Conservation (phyloP, 2,797 vertebrate genomes). For the Diglossa cyanea region DNA sequence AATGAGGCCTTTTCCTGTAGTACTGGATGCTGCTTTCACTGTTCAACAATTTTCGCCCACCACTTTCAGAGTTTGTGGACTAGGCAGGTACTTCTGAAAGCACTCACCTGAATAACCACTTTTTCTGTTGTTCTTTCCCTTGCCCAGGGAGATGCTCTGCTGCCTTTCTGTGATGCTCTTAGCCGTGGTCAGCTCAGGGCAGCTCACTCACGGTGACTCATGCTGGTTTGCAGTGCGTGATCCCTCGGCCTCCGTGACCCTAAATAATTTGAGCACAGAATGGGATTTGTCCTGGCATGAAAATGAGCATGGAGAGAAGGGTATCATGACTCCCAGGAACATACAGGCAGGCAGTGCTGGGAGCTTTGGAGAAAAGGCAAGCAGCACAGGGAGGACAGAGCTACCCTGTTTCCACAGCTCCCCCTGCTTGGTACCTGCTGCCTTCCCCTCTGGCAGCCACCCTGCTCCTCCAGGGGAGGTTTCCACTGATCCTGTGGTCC, state of each 20-base stretch:
- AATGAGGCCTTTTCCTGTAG: background rate
- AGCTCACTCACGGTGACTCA: background rate
- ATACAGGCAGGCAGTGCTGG: fast-evolving
- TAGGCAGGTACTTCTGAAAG: background rate
- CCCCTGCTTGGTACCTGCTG: background rate
- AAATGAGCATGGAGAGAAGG: background rate
- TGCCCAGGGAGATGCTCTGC: background rate
- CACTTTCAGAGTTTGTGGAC: background rate
- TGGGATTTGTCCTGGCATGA: background rate
- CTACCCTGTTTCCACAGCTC: background rate
- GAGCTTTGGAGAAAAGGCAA: background rate
- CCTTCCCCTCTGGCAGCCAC: background rate
- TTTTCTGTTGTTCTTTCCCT: background rate
- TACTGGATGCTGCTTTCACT: background rate
- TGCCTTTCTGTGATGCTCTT: background rate
- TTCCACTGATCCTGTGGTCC: background rate
- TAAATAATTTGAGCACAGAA: background rate
- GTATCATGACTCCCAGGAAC: background rate
- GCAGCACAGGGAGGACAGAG: background rate
- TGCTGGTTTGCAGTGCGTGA: background rate
- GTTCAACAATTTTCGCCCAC: background rate
- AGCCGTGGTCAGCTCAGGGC: background rate
- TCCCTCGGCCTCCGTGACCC: background rate
- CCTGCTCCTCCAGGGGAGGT: background rate
- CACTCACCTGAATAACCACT: background rate